These are phyloP conservation scores for Ennomos quercinarius DNA, from an alignment of 2,888 invertebrate species.

Conservation along the genomic window DNA sequence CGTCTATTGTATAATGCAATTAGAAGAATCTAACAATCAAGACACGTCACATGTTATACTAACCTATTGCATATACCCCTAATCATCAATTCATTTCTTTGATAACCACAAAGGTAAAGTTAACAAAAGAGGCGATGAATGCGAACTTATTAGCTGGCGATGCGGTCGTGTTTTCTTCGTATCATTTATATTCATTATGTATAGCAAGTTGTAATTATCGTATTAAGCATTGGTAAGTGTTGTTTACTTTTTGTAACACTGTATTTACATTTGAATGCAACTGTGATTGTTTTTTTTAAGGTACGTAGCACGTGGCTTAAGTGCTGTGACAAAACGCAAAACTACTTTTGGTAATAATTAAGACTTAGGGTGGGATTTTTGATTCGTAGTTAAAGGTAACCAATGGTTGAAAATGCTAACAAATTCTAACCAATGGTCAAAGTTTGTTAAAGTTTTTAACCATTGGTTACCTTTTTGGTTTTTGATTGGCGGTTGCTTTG, in stretches of 20 bases:
- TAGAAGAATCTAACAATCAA: slow-evolving; percentile 46
- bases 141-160: slow-evolving; percentile 2
- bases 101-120: background rate
- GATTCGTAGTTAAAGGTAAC: too few relatives aligned
- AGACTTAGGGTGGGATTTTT: too few relatives aligned
- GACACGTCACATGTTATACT: slow-evolving; percentile 16
- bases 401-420: too few relatives aligned
- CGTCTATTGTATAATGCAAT: slow-evolving; percentile 47
- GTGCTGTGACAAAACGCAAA: background rate
- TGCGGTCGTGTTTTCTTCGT: slow-evolving; percentile 32
- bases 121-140: slow-evolving; percentile 18
- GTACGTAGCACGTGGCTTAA: slow-evolving; percentile 25
- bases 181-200: slow-evolving; percentile 64
- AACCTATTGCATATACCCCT: background rate
- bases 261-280: slow-evolving; percentile 43
- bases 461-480: too few relatives aligned
- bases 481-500: too few relatives aligned
- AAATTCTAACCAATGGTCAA: too few relatives aligned
- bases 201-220: slow-evolving; percentile 59
- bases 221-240: slow-evolving; percentile 54
- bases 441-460: too few relatives aligned
- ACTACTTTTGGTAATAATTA: background rate
- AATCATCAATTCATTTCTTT: slow-evolving; percentile 17
- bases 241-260: slow-evolving; percentile 51
- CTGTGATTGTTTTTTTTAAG: slow-evolving; percentile 34